Percentiles rank a stretch among this genome's conserved stretches.
Conservation (phyloP, 2,888 invertebrate genomes). For the Stegana nigrithorax region DNA sequence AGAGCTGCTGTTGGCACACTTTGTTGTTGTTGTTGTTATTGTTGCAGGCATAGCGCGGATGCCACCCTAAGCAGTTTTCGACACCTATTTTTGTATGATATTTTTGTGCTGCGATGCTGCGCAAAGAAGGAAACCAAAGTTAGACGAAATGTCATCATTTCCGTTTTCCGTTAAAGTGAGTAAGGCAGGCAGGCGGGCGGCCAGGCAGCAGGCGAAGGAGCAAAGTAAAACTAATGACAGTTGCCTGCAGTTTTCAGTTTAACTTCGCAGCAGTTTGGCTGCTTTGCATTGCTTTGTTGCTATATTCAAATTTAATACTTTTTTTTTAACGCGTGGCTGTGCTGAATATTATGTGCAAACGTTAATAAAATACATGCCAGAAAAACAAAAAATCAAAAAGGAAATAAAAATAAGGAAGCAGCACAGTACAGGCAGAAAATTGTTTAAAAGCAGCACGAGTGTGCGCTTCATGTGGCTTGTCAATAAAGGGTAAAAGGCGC, state of each 20-base stretch:
- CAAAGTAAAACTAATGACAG: not conserved
- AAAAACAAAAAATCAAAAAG: no score
- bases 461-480: no score
- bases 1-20: constrained; percentile 2
- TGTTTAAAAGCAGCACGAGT: no score
- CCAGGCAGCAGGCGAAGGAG: not conserved
- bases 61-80: no score
- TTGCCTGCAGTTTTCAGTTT: constrained; percentile 22
- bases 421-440: no score
- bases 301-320: constrained; percentile 1
- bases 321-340: no score
- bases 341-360: not conserved
- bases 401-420: no score
- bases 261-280: not conserved
- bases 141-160: constrained; percentile 64
- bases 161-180: constrained; percentile 37
- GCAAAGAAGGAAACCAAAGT: constrained; percentile 38
- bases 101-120: not conserved
- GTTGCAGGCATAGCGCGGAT: no score
- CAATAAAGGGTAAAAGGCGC: no score
- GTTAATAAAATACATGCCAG: not conserved
- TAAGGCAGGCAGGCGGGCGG: not conserved
- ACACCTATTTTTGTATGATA: not conserved
- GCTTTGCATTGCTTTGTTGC: not conserved
- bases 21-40: not conserved